Percentiles rank a stretch among this genome's conserved stretches.
phyloP scores from a whole-genome alignment of 2,888 invertebrate species.

The Allygus modestus region DNA sequence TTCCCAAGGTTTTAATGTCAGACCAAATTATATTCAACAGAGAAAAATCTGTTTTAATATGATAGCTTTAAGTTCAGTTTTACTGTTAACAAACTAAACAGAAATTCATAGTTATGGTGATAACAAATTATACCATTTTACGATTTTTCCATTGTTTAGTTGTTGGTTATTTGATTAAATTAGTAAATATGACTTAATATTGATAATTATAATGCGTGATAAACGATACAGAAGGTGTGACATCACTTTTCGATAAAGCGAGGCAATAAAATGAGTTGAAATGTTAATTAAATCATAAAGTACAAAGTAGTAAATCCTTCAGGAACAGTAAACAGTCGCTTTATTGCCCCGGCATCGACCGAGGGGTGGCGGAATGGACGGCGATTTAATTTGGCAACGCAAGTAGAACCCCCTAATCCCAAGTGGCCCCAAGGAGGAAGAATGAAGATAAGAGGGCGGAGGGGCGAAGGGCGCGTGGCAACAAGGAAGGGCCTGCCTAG shows the following conservation, averaged over 20 bases:
- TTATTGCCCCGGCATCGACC: slow-evolving; percentile 51
- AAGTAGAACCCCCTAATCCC: slow-evolving; percentile 41
- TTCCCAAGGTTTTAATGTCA: too few relatives aligned
- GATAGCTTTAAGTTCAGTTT: too few relatives aligned
- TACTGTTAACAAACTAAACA: too few relatives aligned
- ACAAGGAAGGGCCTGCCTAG: slow-evolving; percentile 25
- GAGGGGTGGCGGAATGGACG: slow-evolving; percentile 23
- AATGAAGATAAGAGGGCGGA: slow-evolving; percentile 48
- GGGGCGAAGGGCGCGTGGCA: slow-evolving; percentile 47
- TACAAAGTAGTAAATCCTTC: slow-evolving; percentile 48
- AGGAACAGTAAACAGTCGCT: slow-evolving; percentile 31
- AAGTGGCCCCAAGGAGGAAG: slow-evolving; percentile 56
- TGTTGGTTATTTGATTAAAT: too few relatives aligned
- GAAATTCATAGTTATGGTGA: too few relatives aligned
- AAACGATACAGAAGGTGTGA: too few relatives aligned
- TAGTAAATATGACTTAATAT: too few relatives aligned
- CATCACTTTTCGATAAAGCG: neutral
- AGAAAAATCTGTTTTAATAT: too few relatives aligned
- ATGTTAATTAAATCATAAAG: slow-evolving; percentile 55
- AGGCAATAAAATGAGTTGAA: slow-evolving; percentile 8
- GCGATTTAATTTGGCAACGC: slow-evolving; percentile 33
- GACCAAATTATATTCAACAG: too few relatives aligned
- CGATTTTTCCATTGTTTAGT: too few relatives aligned
- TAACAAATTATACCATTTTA: too few relatives aligned
- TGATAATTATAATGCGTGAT: too few relatives aligned